Percentiles rank a stretch among this genome's conserved stretches.
phyloP scores from a whole-genome alignment of 2,113 vertebrate genomes.

The Chaetodon trifascialis region DNA sequence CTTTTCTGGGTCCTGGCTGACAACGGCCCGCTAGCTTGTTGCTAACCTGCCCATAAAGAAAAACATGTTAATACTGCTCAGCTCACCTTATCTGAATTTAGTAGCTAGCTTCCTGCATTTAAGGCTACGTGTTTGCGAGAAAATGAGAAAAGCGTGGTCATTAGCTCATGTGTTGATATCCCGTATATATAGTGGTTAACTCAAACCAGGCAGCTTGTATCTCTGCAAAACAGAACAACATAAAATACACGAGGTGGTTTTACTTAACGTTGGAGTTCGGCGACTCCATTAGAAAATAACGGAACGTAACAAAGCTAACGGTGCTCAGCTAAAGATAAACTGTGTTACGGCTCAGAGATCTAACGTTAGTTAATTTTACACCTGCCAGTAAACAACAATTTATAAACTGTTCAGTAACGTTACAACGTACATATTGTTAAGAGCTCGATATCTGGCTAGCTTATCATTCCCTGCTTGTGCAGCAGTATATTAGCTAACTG shows the following conservation, averaged over 20 bases:
- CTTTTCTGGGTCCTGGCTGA: conserved; percentile 65
- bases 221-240: background rate
- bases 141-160: background rate
- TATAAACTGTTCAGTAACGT: background rate
- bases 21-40: conserved; percentile 71
- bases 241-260: background rate
- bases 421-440: background rate
- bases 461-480: too few species aligned
- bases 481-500: too few species aligned
- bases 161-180: background rate
- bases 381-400: background rate
- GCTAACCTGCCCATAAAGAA: conserved; percentile 57
- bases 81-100: background rate
- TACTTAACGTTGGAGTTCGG: too few species aligned
- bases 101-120: background rate
- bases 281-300: background rate
- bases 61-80: background rate
- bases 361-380: background rate
- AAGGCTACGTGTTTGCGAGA: background rate
- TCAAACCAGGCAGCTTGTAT: too few species aligned
- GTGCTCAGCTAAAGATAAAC: background rate
- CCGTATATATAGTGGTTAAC: too few species aligned
- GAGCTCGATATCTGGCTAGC: background rate
- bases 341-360: too few species aligned
- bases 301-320: background rate